Percentiles rank a stretch among this genome's conserved stretches.
These are phyloP conservation scores for Actinernus sp. DNA, from an alignment of 92 coral and sea anemone species.

Conservation along the genomic window DNA sequence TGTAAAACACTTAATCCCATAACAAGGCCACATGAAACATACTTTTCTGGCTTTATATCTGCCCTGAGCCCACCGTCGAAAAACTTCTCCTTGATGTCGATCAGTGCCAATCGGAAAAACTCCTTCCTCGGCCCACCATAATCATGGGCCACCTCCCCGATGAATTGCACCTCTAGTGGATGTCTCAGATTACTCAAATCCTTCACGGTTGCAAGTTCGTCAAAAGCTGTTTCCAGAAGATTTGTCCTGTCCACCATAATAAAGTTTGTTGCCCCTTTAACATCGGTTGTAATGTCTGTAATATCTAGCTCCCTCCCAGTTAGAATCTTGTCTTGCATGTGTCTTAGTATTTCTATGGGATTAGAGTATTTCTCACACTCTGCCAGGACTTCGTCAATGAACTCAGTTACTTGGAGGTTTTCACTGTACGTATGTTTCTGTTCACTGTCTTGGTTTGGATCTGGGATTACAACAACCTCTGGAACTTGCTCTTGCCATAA, in stretches of 20 bases:
- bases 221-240: too few relatives aligned
- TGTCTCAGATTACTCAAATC: too few relatives aligned
- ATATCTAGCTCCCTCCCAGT: slow-evolving; percentile 61
- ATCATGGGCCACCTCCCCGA: too few relatives aligned
- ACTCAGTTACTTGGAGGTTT: slow-evolving; percentile 22
- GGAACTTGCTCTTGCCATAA: slow-evolving; percentile 1
- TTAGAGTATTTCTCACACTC: slow-evolving; percentile 30
- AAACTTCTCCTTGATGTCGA: slow-evolving; percentile 29
- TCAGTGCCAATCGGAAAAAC: slow-evolving; percentile 41
- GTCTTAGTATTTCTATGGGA: slow-evolving; percentile 34
- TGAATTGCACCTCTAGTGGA: too few relatives aligned
- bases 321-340: slow-evolving; percentile 43
- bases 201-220: too few relatives aligned
- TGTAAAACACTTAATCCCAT: too few relatives aligned
- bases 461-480: neutral
- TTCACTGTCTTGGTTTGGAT: slow-evolving; percentile 11
- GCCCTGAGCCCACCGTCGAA: slow-evolving; percentile 52
- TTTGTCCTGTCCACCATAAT: too few relatives aligned
- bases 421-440: slow-evolving; percentile 49
- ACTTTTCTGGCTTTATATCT: too few relatives aligned
- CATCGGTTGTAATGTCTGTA: slow-evolving; percentile 27
- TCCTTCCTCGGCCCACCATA: slow-evolving; percentile 55
- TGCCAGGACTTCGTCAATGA: slow-evolving; percentile 19
- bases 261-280: too few relatives aligned
- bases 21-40: too few relatives aligned